phyloP scores from a whole-genome alignment of 2,888 invertebrate species.

The Thymelicus acteon region DNA sequence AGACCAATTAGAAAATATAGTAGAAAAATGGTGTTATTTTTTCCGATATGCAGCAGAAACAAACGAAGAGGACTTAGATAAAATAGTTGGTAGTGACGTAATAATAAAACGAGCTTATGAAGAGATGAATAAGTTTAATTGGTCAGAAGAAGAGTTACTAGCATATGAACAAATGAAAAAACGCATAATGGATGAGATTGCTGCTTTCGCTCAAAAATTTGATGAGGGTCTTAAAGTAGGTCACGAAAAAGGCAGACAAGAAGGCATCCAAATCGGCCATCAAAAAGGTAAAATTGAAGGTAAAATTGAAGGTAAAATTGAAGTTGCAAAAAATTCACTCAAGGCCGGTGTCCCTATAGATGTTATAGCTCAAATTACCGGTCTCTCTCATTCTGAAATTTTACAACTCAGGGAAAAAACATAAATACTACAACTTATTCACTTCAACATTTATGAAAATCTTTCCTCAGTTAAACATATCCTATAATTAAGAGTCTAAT shows the following conservation, averaged over 20 bases:
- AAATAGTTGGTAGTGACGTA: constrained; percentile 43
- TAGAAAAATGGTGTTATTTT: constrained; percentile 47
- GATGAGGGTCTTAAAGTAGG: constrained; percentile 47
- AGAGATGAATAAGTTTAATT: constrained; percentile 45
- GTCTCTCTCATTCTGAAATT: too few species aligned
- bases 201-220: constrained; percentile 47
- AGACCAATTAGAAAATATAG: constrained; percentile 46
- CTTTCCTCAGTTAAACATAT: too few species aligned
- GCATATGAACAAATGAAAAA: constrained; percentile 48
- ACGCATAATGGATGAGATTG: constrained; percentile 43
- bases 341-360: too few species aligned
- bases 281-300: too few species aligned
- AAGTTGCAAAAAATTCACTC: too few species aligned
- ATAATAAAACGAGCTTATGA: constrained; percentile 47
- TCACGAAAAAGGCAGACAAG: constrained; percentile 42
- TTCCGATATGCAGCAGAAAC: constrained; percentile 49
- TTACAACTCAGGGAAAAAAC: too few species aligned
- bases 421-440: too few species aligned
- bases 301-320: too few species aligned
- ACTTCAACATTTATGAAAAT: too few species aligned
- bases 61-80: constrained; percentile 37
- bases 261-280: constrained; percentile 37
- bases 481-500: too few species aligned
- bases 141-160: constrained; percentile 49
- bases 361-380: too few species aligned